A percentile compares a stretch with the other conserved stretches of the same genome.
Conservation (phyloP, 2,888 invertebrate species). For the Pollenia griseotomentosa region DNA sequence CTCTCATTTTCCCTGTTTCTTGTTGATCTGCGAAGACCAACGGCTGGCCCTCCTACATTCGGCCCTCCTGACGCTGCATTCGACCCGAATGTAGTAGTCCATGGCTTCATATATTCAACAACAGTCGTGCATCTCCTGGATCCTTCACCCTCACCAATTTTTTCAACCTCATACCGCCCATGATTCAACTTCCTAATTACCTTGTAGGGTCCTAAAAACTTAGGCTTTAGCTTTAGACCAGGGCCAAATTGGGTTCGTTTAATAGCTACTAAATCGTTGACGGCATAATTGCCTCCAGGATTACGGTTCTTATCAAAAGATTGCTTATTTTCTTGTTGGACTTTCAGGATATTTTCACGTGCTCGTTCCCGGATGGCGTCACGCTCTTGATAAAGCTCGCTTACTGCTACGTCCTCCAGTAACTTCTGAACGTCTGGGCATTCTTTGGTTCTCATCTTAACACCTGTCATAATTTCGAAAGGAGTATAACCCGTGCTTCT, state of each 20-base stretch:
- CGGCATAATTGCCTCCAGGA: no score
- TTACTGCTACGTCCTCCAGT: background rate
- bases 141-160: constrained; percentile 3
- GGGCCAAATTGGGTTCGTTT: constrained; percentile 3
- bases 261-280: no score
- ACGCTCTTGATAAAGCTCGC: background rate
- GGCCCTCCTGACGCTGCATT: constrained; percentile 14
- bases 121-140: constrained; percentile 1
- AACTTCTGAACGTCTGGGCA: background rate
- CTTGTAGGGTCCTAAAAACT: background rate
- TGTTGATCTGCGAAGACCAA: no score
- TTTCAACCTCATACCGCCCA: background rate
- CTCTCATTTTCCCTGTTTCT: no score
- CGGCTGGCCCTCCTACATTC: background rate
- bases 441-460: background rate
- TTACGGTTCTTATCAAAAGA: background rate
- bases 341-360: constrained; percentile 10
- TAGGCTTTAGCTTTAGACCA: constrained; percentile 6
- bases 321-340: constrained; percentile 18
- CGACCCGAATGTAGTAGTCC: constrained; percentile 23
- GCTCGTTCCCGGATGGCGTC: background rate
- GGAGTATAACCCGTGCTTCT: background rate
- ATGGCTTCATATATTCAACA: constrained; percentile 10
- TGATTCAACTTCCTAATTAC: background rate
- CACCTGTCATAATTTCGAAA: background rate